Percentiles rank a stretch among this genome's conserved stretches.
These are phyloP conservation scores for Pseudochromis fuscus DNA, from an alignment of 2,797 vertebrate species.

Conservation along the genomic window DNA sequence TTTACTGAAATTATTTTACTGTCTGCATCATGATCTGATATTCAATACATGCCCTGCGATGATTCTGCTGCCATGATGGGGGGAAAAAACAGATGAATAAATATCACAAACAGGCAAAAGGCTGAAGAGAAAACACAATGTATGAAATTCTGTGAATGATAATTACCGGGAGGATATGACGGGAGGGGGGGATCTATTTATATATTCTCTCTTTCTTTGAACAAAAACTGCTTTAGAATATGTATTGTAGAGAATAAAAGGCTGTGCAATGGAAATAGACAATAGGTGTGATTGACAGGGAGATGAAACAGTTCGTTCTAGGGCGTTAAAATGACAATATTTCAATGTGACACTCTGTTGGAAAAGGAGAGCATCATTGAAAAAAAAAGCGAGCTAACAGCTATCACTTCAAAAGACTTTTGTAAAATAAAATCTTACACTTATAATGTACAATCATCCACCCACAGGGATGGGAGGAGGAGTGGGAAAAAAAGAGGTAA, in stretches of 20 bases:
- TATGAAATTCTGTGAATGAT: constrained; percentile 33
- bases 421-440: constrained; percentile 73
- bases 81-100: constrained; percentile 42
- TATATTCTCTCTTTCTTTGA: constrained; percentile 8
- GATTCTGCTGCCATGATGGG: constrained; percentile 39
- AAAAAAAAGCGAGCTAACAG: constrained; percentile 62
- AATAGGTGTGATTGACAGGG: constrained; percentile 71
- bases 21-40: constrained; percentile 53
- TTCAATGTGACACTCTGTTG: constrained; percentile 65
- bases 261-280: constrained; percentile 42
- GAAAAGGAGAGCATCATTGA: constrained; percentile 50
- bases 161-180: constrained; percentile 46
- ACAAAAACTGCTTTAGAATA: constrained; percentile 30
- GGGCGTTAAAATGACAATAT: constrained; percentile 70
- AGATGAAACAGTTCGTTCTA: constrained; percentile 71
- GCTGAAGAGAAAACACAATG: neutral
- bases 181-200: constrained; percentile 33
- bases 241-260: constrained; percentile 43
- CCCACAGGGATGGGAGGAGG: constrained; percentile 48
- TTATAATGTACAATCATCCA: constrained; percentile 69
- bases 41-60: constrained; percentile 64
- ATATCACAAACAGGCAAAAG: constrained; percentile 45
- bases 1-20: constrained; percentile 4
- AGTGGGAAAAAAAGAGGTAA: constrained; percentile 49
- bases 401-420: constrained; percentile 62